Base-by-base conservation (phyloP, 2,113 vertebrate genomes). In the Seriola aureovittata region DNA sequence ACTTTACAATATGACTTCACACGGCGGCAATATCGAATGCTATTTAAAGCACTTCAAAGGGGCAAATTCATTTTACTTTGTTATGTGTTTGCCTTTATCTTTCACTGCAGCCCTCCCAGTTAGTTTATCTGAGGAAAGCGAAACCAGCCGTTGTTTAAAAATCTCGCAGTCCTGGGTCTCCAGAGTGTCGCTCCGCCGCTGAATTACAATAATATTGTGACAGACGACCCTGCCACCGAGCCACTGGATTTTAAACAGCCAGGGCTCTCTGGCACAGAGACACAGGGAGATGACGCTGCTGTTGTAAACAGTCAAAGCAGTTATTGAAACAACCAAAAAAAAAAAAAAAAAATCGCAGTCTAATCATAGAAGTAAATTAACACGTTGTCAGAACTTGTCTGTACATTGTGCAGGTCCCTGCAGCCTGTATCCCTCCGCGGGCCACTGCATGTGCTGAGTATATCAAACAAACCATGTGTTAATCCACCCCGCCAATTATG, bases 1-100 rank as follows among this genome's bases (percentile, higher is more conserved):
- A 40, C 42, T 71, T 48, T 71, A 42, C 62, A 54, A 7, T 10
- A 55, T 4, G n/a, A 68, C 16, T 58, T 69, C 67, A 71, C 62
- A 72, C 19, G 34, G 23, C 52, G 54, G 29, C 63, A 48, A 59
- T 76, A 80, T 80, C 50, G 78, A 74, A 50, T 36, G 44, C 25
- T 2, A 54, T 55, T 65, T 72, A 59, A 59, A 52, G 42, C 13
- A 32, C 23, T 59, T 84, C 50, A 82, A 70, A 73, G 58, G 29
- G 29, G 2, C 44, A 69, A 70, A 77, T 42, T 63, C 17, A 71
- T 63, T 11, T 66, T 14, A 71, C 50, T 80, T 60, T 64, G 55
- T 67, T 73, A 21, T 75, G 71, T 54, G 71, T 82, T 77, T 58
- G 23, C n/a, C 48, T 86, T 84, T 84, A 86, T 84, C 78, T 84